A percentile compares a stretch with the other conserved stretches of the same genome.
phyloP scores from a whole-genome alignment of 2,888 invertebrate genomes.

The Dasypogon diadema region DNA sequence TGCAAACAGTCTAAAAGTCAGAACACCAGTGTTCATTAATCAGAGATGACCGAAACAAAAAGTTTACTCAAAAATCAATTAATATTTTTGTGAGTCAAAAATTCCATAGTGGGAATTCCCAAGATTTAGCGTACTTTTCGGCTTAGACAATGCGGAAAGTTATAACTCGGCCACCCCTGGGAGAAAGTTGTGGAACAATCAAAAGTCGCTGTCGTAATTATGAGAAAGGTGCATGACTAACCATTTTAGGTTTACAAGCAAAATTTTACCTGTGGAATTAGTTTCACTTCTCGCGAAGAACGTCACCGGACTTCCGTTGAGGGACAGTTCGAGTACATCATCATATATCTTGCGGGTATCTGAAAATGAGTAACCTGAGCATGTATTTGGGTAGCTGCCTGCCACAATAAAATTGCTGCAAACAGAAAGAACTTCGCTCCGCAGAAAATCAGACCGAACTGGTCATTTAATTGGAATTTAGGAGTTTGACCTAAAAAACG shows the following conservation, averaged over 20 bases:
- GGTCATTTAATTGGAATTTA: conserved; percentile 27
- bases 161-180: conserved; percentile 33
- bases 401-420: neutral
- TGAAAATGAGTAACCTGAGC: neutral
- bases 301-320: conserved; percentile 15
- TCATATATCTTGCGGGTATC: conserved; percentile 10
- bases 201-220: conserved; percentile 3
- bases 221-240: conserved; percentile 32
- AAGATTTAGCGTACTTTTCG: no score
- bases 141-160: neutral
- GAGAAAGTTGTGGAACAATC: conserved; percentile 40
- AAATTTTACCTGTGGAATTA: conserved; percentile 18
- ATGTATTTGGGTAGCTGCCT: no score
- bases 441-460: neutral
- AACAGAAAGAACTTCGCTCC: neutral
- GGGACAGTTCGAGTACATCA: no score
- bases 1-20: no score
- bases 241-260: conserved; percentile 32
- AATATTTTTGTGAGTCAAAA: no score
- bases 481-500: conserved; percentile 32
- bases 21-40: no score
- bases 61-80: no score
- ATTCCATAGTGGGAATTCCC: no score
- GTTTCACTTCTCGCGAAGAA: conserved; percentile 36
- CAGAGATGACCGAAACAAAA: no score